Evolutionary conservation across 1,140 invertebrate genomes (phyloP).

Genomic region (Pogonomyrmex californicus): DNA sequence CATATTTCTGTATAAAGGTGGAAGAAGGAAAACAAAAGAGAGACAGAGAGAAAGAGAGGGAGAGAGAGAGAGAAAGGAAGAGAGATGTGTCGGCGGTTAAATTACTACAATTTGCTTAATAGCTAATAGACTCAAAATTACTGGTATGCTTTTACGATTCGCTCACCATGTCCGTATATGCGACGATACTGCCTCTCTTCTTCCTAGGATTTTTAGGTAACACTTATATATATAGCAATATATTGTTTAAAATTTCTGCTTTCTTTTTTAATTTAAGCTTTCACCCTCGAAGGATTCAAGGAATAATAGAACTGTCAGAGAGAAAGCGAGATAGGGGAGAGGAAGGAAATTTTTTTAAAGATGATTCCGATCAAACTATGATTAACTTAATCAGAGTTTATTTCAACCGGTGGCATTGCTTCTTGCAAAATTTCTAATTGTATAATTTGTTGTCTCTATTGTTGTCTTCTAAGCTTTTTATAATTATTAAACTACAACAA

Average conservation of each 20-base stretch:
- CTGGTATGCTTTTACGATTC: constrained; percentile 83
- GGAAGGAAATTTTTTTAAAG: not conserved
- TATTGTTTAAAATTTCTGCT: not conserved
- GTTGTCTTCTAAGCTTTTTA: not conserved
- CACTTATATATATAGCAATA: not conserved
- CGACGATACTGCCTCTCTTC: constrained; percentile 82
- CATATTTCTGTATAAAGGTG: constrained; percentile 48
- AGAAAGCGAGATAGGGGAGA: not conserved
- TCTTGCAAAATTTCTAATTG: not conserved
- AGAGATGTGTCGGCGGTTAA: constrained; percentile 79
- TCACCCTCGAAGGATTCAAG: not conserved
- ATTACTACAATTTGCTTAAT: constrained; percentile 84
- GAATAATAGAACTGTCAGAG: not conserved
- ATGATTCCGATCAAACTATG: not conserved
- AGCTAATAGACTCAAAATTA: constrained; percentile 83
- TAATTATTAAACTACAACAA: not conserved
- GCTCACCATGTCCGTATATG: constrained; percentile 82
- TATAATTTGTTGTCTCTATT: not conserved
- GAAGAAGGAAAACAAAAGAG: constrained; percentile 26
- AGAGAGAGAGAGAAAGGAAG: constrained; percentile 29
- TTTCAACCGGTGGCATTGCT: not conserved
- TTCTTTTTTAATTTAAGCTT: not conserved
- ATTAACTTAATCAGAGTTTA: not conserved
- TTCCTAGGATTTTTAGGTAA: constrained; percentile 84
- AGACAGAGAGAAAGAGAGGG: constrained; percentile 17